phyloP scores from a whole-genome alignment of 2,797 vertebrate species.

The Sparidentex hasta region DNA sequence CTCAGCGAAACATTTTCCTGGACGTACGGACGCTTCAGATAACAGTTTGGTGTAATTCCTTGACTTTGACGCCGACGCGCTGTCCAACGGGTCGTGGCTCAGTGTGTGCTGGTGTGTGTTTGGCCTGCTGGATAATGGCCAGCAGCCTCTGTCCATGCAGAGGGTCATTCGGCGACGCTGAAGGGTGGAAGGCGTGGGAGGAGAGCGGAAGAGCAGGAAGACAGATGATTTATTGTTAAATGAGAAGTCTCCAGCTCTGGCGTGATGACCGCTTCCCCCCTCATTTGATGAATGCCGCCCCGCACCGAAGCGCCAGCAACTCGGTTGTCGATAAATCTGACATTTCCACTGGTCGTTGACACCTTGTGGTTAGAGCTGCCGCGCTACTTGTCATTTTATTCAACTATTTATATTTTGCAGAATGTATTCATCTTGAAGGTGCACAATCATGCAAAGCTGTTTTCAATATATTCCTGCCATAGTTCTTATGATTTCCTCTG shows the following conservation, averaged over 20 bases:
- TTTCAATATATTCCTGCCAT: too few species aligned
- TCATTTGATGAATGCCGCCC: conserved; percentile 63
- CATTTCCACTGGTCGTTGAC: conserved; percentile 29
- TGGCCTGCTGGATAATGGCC: conserved; percentile 40
- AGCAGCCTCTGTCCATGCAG: conserved; percentile 21
- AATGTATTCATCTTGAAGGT: background rate
- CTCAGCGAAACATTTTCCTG: conserved; percentile 30
- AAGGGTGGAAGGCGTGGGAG: conserved; percentile 56
- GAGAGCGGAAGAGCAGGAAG: conserved; percentile 57
- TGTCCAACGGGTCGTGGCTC: conserved; percentile 16
- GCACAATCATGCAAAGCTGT: background rate
- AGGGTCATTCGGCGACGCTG: conserved; percentile 54
- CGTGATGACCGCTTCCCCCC: conserved; percentile 70
- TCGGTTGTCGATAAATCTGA: conserved; percentile 44
- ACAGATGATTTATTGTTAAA: conserved; percentile 80
- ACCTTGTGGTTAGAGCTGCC: background rate
- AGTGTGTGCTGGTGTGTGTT: conserved; percentile 9
- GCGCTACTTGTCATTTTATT: background rate
- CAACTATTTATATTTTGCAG: background rate
- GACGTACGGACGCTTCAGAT: conserved; percentile 23
- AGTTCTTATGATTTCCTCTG: background rate
- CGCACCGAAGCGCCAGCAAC: conserved; percentile 23
- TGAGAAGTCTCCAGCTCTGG: conserved; percentile 65
- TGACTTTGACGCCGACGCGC: conserved; percentile 43
- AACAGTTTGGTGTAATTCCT: conserved; percentile 35